These are phyloP conservation scores for Burhinus bistriatus DNA, from an alignment of 2,113 vertebrate genomes.

Conservation along the genomic window DNA sequence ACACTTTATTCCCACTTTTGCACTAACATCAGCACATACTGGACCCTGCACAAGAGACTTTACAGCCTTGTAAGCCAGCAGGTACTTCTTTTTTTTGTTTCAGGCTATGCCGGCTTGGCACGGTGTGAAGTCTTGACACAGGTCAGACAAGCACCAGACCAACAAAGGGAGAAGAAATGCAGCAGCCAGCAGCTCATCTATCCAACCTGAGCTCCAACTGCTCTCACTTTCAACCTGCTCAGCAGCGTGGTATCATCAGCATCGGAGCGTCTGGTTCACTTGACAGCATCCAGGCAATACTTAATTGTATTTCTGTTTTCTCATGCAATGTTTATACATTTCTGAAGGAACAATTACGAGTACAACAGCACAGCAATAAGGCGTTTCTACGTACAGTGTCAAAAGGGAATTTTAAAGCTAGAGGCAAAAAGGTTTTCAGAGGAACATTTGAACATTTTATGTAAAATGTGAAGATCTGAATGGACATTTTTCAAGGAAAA, in stretches of 20 bases:
- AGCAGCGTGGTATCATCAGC: neutral
- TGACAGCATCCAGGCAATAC: neutral
- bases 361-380: neutral
- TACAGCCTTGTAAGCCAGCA: neutral
- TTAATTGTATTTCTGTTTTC: neutral
- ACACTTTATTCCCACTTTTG: neutral
- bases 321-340: neutral
- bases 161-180: neutral
- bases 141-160: neutral
- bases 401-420: neutral
- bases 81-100: neutral
- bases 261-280: rapidly evolving
- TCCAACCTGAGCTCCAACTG: neutral
- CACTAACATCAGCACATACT: neutral
- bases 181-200: neutral
- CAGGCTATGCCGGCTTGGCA: neutral
- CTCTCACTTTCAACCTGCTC: neutral
- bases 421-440: neutral
- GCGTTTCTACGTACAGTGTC: neutral
- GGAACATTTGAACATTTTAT: neutral
- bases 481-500: neutral
- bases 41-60: neutral
- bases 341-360: neutral
- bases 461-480: neutral
- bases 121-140: neutral